phyloP scores from a whole-genome alignment of 2,797 vertebrate species.

The Ataeniobius toweri region DNA sequence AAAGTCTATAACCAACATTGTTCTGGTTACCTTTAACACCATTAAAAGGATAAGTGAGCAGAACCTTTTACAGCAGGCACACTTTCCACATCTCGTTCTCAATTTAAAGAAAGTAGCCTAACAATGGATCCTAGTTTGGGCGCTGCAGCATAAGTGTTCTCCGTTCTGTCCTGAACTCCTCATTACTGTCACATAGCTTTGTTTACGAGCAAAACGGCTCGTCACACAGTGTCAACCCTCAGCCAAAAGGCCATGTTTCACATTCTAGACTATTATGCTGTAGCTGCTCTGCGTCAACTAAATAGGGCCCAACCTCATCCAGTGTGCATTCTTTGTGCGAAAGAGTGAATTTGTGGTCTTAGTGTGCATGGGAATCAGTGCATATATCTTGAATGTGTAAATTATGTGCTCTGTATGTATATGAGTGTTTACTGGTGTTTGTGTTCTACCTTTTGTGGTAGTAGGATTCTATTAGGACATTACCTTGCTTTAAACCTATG shows the following conservation, averaged over 20 bases:
- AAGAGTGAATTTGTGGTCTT: conserved; percentile 19
- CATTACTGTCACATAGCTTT: conserved; percentile 58
- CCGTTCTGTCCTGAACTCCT: conserved; percentile 29
- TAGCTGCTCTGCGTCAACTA: conserved; percentile 51
- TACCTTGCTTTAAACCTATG: conserved; percentile 24
- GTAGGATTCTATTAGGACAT: conserved; percentile 10
- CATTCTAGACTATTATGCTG: conserved; percentile 64
- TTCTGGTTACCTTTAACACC: conserved; percentile 4
- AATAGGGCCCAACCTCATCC: conserved; percentile 26
- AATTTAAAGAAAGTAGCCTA: conserved; percentile 27
- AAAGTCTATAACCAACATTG: conserved; percentile 7
- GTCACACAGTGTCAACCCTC: conserved; percentile 60
- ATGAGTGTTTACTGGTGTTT: conserved; percentile 22
- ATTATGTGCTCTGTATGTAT: conserved; percentile 20
- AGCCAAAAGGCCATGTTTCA: conserved; percentile 66
- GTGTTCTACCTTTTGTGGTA: conserved; percentile 30
- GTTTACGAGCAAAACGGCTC: conserved; percentile 59
- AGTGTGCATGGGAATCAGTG: conserved; percentile 13
- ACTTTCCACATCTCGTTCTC: conserved; percentile 14
- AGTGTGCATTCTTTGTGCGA: conserved; percentile 19
- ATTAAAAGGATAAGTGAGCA: conserved; percentile 17
- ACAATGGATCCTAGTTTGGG: conserved; percentile 25
- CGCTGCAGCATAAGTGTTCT: conserved; percentile 32
- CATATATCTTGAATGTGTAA: conserved; percentile 30
- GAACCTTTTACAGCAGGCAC: conserved; percentile 27